Evolutionary conservation across 1,140 invertebrate genomes (phyloP).

Genomic region (Drosophila santomea): DNA sequence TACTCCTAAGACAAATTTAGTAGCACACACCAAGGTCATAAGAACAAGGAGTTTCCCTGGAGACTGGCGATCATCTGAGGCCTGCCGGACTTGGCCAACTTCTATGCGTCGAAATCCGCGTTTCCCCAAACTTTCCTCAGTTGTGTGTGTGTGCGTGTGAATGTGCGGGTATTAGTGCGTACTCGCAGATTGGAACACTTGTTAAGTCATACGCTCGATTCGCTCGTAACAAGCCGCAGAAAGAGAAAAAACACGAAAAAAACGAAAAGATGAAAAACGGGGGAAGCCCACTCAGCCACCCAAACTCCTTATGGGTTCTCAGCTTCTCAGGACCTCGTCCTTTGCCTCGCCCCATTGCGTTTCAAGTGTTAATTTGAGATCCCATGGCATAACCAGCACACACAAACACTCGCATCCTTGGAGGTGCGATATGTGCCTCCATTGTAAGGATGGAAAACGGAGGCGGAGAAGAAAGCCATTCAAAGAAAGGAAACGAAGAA

Average conservation of each 20-base stretch:
- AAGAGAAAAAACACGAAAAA: background rate
- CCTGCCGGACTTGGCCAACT: no score
- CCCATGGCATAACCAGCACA: conserved; percentile 53
- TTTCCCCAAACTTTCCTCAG: no score
- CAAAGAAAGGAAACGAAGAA: conserved; percentile 30
- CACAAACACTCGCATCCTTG: background rate
- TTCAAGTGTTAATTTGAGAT: conserved; percentile 75
- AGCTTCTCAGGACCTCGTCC: conserved; percentile 8
- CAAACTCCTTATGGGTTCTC: conserved; percentile 23
- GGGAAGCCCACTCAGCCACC: conserved; percentile 20
- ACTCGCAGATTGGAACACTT: conserved; percentile 46
- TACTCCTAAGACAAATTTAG: no score
- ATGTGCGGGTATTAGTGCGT: conserved; percentile 17
- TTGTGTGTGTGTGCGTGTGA: background rate
- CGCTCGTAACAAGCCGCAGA: conserved; percentile 49
- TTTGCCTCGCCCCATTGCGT: conserved; percentile 49
- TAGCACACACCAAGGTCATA: no score
- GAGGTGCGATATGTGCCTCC: conserved; percentile 16
- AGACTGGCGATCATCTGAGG: no score
- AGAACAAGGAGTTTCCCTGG: no score
- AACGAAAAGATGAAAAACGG: background rate
- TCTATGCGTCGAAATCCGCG: no score
- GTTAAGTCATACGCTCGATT: conserved; percentile 61
- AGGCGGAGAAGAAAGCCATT: conserved; percentile 1
- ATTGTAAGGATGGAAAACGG: conserved; percentile 27